A percentile compares a stretch with the other conserved stretches of the same genome.
These are phyloP conservation scores for Oryzias sinensis DNA, from an alignment of 2,797 vertebrate genomes.

Conservation along the genomic window DNA sequence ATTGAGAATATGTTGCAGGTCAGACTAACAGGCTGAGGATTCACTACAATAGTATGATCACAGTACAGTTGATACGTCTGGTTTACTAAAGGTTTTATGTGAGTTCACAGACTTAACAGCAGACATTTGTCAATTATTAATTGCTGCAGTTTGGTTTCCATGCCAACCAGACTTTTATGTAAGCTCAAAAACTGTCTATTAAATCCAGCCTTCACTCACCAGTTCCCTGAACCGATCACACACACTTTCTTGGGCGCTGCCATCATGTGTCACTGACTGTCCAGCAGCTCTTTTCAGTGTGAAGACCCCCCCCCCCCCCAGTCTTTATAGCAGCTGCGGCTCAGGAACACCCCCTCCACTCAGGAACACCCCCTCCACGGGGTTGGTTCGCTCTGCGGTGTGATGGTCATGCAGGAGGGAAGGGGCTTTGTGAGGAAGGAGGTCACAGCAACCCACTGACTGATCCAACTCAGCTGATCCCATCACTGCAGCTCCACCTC, in stretches of 20 bases:
- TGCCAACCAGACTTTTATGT: slow-evolving; percentile 15
- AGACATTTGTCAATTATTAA: slow-evolving; percentile 24
- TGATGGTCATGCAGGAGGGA: slow-evolving; percentile 1
- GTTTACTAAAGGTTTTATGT: slow-evolving; percentile 14
- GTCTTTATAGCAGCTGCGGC: slow-evolving; percentile 63
- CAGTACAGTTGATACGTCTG: slow-evolving; percentile 12
- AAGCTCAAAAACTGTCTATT: slow-evolving; percentile 9
- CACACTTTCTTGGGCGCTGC: slow-evolving; percentile 83
- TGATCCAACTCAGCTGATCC: no score
- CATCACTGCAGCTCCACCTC: no score
- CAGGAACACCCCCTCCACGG: slow-evolving; percentile 44
- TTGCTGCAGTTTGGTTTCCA: not conserved
- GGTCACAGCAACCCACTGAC: not conserved
- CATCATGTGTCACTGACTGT: slow-evolving; percentile 55
- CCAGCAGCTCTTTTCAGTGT: slow-evolving; percentile 37
- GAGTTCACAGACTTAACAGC: slow-evolving; percentile 3
- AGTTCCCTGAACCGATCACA: slow-evolving; percentile 95
- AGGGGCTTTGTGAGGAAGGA: slow-evolving; percentile 1
- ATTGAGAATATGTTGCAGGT: not conserved
- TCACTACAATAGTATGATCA: slow-evolving; percentile 14
- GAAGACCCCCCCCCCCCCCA: slow-evolving; percentile 7
- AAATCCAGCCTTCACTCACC: slow-evolving; percentile 76
- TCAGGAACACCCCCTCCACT: slow-evolving; percentile 18
- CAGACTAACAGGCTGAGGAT: slow-evolving; percentile 16
- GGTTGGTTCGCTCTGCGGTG: slow-evolving; percentile 38